Base-by-base conservation (phyloP, 2,888 invertebrate species). In the Julus scandinavius region DNA sequence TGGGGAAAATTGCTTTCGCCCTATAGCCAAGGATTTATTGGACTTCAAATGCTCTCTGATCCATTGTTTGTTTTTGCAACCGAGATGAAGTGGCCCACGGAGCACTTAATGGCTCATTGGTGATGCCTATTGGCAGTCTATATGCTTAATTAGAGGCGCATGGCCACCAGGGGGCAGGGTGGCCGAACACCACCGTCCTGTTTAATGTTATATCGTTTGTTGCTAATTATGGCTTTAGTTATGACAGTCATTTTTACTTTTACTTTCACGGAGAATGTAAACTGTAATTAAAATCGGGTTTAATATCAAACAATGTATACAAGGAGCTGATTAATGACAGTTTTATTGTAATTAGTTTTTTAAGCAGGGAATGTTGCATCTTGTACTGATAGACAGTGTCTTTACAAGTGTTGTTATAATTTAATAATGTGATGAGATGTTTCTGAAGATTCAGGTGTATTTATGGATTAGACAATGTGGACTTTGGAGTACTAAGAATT, bases 31-130 rank as follows among this genome's bases (percentile, higher is more conserved):
- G 17, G 87, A 87, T 87, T 87, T 87, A 87, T 87, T 50, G 45
- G 54, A 58, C 50, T 87, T 6, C 58, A 87, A 87, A 87, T 87
- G 87, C 87, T 40, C 54, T 87, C 20, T 58, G 87, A 87, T 54
- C 54, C 58, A 87, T 87, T 87, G 87, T 87, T 87, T 87, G 87
- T 17, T 45, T 86, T 86, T 87, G 45, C 54, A 29, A 9, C 4
- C 5, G n/a, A 86, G 87, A 54, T 54, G 29, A 54, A 87, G 87
- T 87, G 58, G 17, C 85, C 85, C 85, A 85, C 85, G 45, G 49
- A 85, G 85, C 49, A 41, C 49, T 41, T 85, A 85, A 85, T 85
- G 85, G 85, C 85, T 15, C 85, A 85, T 85, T 41, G 85, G 38
- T 84, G 85, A 17, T 41, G 85, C 41, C 87, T 17, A 40, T 87